phyloP scores from a whole-genome alignment of 2,113 vertebrate genomes.

The Salvelinus alpinus region DNA sequence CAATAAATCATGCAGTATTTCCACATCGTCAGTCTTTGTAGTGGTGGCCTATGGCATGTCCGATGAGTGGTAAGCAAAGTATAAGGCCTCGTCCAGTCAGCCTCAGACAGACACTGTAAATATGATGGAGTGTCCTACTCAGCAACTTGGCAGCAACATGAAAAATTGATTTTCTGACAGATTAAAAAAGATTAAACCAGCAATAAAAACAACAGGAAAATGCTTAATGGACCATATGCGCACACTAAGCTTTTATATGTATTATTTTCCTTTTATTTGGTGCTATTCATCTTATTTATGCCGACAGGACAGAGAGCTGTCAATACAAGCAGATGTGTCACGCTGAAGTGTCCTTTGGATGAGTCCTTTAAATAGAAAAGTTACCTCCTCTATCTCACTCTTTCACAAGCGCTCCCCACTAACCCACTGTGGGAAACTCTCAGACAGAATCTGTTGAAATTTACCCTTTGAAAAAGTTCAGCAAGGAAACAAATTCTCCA shows the following conservation, averaged over 20 bases:
- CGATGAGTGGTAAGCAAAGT: slow-evolving; percentile 58
- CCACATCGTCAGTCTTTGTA: slow-evolving; percentile 7
- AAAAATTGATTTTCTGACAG: slow-evolving; percentile 80
- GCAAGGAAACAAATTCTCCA: slow-evolving; percentile 18
- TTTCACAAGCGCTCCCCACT: too few relatives aligned
- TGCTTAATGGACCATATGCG: slow-evolving; percentile 76
- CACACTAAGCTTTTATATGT: slow-evolving; percentile 74
- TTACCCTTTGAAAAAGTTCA: slow-evolving; percentile 18
- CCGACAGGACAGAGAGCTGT: slow-evolving; percentile 55
- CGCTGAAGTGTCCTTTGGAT: slow-evolving; percentile 51
- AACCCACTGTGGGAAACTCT: too few relatives aligned
- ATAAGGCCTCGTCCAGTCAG: slow-evolving; percentile 53
- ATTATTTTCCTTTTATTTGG: slow-evolving; percentile 65
- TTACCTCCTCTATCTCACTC: too few relatives aligned
- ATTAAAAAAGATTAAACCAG: slow-evolving; percentile 80
- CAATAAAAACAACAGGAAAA: slow-evolving; percentile 77
- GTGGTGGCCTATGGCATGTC: slow-evolving; percentile 21
- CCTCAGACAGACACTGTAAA: slow-evolving; percentile 56
- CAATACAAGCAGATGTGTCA: slow-evolving; percentile 24
- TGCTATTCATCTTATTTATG: slow-evolving; percentile 69
- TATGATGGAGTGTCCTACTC: slow-evolving; percentile 73
- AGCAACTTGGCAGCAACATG: slow-evolving; percentile 73
- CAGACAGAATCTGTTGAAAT: background rate
- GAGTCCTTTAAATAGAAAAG: slow-evolving; percentile 12
- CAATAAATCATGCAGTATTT: too few relatives aligned